Evolutionary conservation across 2,888 invertebrate genomes (phyloP), one percentile per base, ranked within the genome.

Genomic region (Scaptomyza polygonia): DNA sequence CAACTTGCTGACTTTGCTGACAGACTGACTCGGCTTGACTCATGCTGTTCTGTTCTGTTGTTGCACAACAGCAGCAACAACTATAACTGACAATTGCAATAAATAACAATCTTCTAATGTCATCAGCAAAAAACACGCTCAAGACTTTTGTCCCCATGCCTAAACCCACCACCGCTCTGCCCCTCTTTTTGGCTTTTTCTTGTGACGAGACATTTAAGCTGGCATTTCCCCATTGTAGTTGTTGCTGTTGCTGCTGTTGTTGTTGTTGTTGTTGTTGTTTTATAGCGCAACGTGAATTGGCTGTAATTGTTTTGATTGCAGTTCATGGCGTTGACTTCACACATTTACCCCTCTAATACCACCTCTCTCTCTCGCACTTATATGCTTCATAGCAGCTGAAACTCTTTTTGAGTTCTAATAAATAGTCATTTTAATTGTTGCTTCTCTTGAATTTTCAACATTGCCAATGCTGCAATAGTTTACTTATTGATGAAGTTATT

Each of bases 291-390:
- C 74, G 79, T 79, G 86, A 88, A 85, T 84, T 88, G 88, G 71
- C 70, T 71, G 77, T 76, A 85, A 88, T 85, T 86, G 88, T 79
- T 88, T 86, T 85, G 88, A 88, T 86, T 88, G 88, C 86, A 86
- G 84, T 86, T 82, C 86, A 88, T 83, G 77, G 72, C 63, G 71
- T 72, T 56, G 57, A 70, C 73, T 73, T 62, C 48, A 77, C 78
- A 63, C 59, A 42, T 47, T 16, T n/a, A 18, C 6, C 32, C 40
- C 21, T 8, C 14, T 11, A 39, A 9, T 58, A 29, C 34, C 25
- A 14, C 21, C 16, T 14, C 36, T 18, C 18, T 5, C 11, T 30
- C 7, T 14, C 8, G 18, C 18, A 4, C 16, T 18, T 12, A 1
- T 6, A 12, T 25, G 14, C 3, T 12, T 32, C 9, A 9, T 45